These are phyloP conservation scores for Ganaspis brasiliensis DNA, from an alignment of 2,888 invertebrate genomes.

Conservation along the genomic window DNA sequence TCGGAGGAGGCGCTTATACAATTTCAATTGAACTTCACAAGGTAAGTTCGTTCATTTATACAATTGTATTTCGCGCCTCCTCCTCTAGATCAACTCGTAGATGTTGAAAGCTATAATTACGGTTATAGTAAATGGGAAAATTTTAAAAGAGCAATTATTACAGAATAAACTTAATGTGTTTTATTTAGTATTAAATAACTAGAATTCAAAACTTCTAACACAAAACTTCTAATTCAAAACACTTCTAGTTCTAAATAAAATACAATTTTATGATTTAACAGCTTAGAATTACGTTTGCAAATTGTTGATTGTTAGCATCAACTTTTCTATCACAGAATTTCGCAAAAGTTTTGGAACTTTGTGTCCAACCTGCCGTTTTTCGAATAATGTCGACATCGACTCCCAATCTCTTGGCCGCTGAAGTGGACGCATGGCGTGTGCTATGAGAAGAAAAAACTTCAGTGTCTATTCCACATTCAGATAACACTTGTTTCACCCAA, in stretches of 20 bases:
- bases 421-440: constrained; percentile 49
- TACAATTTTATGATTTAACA: not conserved
- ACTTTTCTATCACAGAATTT: constrained; percentile 42
- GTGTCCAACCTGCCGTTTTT: constrained; percentile 47
- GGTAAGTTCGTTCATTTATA: constrained; percentile 21
- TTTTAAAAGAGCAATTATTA: not conserved
- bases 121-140: not conserved
- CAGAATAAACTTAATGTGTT: not conserved
- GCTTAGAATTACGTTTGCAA: not conserved
- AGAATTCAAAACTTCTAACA: too few relatives aligned
- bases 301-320: not conserved
- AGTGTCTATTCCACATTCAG: constrained; percentile 29
- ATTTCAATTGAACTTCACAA: constrained; percentile 16
- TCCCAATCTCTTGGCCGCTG: constrained; percentile 45
- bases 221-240: not conserved
- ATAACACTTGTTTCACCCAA: constrained; percentile 46
- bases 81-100: constrained; percentile 15
- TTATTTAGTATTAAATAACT: not conserved
- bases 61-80: constrained; percentile 20
- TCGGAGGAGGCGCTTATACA: constrained; percentile 24
- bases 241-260: not conserved
- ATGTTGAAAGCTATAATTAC: not conserved
- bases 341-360: constrained; percentile 41
- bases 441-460: constrained; percentile 41
- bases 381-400: constrained; percentile 41